These are phyloP conservation scores for Elegia similella DNA, from an alignment of 2,888 invertebrate species.

Conservation along the genomic window DNA sequence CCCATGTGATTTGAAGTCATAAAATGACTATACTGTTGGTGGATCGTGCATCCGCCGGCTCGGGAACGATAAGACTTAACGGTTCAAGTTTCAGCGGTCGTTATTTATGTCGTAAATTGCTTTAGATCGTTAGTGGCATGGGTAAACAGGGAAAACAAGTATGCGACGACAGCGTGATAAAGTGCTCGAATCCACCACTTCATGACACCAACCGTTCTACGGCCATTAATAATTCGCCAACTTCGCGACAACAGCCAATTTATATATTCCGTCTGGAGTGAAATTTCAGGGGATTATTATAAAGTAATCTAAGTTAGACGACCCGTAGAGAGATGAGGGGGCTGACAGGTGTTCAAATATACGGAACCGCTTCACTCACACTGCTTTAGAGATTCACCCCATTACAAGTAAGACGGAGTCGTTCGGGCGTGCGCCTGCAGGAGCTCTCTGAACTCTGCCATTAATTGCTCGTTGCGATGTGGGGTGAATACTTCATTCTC, in stretches of 20 bases:
- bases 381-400: conserved; percentile 48
- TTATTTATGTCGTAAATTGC: conserved; percentile 58
- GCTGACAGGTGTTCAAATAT: conserved; percentile 75
- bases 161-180: conserved; percentile 55
- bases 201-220: conserved; percentile 44
- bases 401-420: conserved; percentile 52
- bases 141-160: conserved; percentile 51
- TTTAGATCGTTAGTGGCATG: conserved; percentile 51
- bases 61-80: conserved; percentile 53
- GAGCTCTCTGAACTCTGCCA: conserved; percentile 48
- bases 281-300: conserved; percentile 70
- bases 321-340: conserved; percentile 57
- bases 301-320: conserved; percentile 78
- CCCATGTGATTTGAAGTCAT: not conserved
- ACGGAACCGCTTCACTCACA: conserved; percentile 50
- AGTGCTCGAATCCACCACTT: conserved; percentile 48
- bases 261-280: conserved; percentile 64
- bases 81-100: conserved; percentile 51
- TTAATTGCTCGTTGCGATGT: conserved; percentile 43
- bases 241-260: conserved; percentile 64
- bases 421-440: conserved; percentile 51
- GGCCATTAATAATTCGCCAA: conserved; percentile 64
- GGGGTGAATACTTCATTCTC: conserved; percentile 23
- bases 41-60: conserved; percentile 40
- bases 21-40: conserved; percentile 21